phyloP scores from a whole-genome alignment of 2,888 invertebrate species.

The Plagodis dolabraria region DNA sequence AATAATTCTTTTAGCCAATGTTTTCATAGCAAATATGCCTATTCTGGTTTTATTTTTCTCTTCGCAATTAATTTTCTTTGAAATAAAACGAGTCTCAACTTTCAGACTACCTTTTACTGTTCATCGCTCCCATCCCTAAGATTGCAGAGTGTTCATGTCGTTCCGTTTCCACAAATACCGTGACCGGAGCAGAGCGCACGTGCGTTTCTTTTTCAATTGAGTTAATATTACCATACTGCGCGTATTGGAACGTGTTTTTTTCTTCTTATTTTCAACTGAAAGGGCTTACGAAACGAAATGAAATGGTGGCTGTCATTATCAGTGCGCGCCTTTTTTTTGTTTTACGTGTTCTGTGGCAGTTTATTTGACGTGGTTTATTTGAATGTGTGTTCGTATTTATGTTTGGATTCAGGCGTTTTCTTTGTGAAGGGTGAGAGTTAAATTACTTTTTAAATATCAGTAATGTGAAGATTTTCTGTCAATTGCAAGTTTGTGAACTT shows the following conservation, averaged over 20 bases:
- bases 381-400: no score
- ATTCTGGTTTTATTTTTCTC: no score
- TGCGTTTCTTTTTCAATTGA: slow-evolving; percentile 41
- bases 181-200: slow-evolving; percentile 36
- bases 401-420: no score
- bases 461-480: no score
- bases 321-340: slow-evolving; percentile 10
- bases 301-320: slow-evolving; percentile 27
- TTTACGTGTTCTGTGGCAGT: neutral
- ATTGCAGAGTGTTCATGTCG: slow-evolving; percentile 39
- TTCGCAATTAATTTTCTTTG: neutral
- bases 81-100: neutral
- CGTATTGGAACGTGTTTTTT: slow-evolving; percentile 31
- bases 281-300: slow-evolving; percentile 1
- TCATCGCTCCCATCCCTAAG: slow-evolving; percentile 28
- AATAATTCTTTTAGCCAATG: no score
- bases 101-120: neutral
- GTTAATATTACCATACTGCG: slow-evolving; percentile 36
- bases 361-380: neutral
- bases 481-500: no score
- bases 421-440: no score
- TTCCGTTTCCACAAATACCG: slow-evolving; percentile 40
- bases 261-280: slow-evolving; percentile 10
- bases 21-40: no score
- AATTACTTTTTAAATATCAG: no score